A percentile compares a stretch with the other conserved stretches of the same genome.
Conservation (phyloP, 1,140 invertebrate species). For the Drosophila guanche region DNA sequence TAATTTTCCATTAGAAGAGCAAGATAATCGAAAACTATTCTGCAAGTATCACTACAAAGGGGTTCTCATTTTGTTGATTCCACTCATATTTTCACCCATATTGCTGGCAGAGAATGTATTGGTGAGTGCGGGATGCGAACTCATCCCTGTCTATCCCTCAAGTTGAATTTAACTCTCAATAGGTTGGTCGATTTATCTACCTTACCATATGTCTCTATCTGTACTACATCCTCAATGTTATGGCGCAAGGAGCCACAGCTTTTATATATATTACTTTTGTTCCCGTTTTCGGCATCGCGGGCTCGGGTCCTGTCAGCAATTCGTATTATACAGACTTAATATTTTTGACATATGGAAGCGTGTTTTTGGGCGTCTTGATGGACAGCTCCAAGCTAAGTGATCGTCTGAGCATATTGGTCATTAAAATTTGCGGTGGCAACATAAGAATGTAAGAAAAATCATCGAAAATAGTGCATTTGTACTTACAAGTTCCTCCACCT, state of each 20-base stretch:
- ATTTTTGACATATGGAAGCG: slow-evolving; percentile 20
- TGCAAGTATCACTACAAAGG: slow-evolving; percentile 64
- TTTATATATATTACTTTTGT: slow-evolving; percentile 52
- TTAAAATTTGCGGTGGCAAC: slow-evolving; percentile 17
- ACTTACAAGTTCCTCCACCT: background rate
- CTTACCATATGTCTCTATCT: slow-evolving; percentile 31
- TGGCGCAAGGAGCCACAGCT: slow-evolving; percentile 42
- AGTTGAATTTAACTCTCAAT: background rate
- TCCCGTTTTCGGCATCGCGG: slow-evolving; percentile 37
- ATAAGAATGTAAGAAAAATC: slow-evolving; percentile 22
- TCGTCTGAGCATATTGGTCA: background rate
- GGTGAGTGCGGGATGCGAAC: slow-evolving; percentile 15
- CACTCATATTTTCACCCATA: slow-evolving; percentile 36
- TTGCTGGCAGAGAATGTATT: slow-evolving; percentile 12
- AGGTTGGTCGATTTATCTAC: slow-evolving; percentile 47
- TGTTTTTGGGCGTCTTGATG: slow-evolving; percentile 51
- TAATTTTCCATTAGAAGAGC: slow-evolving; percentile 16
- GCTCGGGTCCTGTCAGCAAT: slow-evolving; percentile 8
- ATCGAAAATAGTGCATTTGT: background rate
- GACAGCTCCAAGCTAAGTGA: slow-evolving; percentile 48
- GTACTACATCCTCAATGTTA: slow-evolving; percentile 56
- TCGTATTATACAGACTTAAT: slow-evolving; percentile 46
- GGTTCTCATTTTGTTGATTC: slow-evolving; percentile 38
- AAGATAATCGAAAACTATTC: slow-evolving; percentile 47
- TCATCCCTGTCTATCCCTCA: background rate